A percentile compares a stretch with the other conserved stretches of the same genome.
These are phyloP conservation scores for Marmota monax DNA, from an alignment of 2,113 vertebrate species.

Conservation along the genomic window DNA sequence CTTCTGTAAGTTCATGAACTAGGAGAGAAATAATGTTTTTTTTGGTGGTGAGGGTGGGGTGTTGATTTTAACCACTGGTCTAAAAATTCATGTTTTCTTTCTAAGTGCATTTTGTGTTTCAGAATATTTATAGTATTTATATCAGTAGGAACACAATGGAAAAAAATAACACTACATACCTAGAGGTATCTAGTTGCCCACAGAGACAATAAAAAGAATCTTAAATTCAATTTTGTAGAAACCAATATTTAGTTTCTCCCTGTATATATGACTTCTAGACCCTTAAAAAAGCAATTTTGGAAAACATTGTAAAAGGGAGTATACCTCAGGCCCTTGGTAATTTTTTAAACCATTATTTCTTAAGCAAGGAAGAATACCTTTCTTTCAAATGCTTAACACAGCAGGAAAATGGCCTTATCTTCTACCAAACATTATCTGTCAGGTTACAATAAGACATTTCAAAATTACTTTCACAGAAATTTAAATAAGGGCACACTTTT, in stretches of 20 bases:
- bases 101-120: neutral
- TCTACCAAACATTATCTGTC: neutral
- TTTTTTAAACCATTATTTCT: neutral
- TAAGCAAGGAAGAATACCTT: neutral
- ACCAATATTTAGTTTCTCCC: slow-evolving; percentile 6
- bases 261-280: neutral
- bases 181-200: neutral
- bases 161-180: neutral
- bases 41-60: neutral
- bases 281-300: neutral
- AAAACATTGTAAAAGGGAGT: neutral
- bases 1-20: neutral
- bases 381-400: neutral
- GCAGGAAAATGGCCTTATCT: neutral
- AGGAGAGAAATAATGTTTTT: neutral
- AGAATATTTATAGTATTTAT: neutral
- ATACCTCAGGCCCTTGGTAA: neutral
- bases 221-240: slow-evolving; percentile 24
- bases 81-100: slow-evolving; percentile 47
- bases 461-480: neutral
- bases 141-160: slow-evolving; percentile 32
- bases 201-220: neutral
- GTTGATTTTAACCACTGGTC: slow-evolving; percentile 36
- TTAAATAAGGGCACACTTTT: slow-evolving; percentile 1
- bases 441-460: neutral